phyloP scores from a whole-genome alignment of 2,888 invertebrate genomes.

The Furcula furcula region DNA sequence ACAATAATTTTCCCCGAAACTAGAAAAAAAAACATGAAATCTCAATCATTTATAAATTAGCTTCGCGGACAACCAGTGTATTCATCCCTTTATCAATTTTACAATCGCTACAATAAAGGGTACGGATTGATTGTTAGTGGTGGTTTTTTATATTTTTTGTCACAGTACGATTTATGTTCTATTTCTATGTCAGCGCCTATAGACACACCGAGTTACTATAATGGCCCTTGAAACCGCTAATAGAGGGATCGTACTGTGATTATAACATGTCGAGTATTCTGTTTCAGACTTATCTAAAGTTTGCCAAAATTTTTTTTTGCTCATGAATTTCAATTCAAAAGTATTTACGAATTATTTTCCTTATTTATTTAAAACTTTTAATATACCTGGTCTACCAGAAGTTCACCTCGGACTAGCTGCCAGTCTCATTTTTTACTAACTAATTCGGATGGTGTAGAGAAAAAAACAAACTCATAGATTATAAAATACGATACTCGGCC shows the following conservation, averaged over 20 bases:
- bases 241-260: slow-evolving; percentile 25
- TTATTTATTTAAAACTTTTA: too few species aligned
- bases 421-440: too few species aligned
- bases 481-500: too few species aligned
- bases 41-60: slow-evolving; percentile 81
- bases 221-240: slow-evolving; percentile 56
- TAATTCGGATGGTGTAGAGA: too few species aligned
- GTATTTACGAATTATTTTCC: too few species aligned
- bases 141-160: slow-evolving; percentile 62
- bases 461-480: too few species aligned
- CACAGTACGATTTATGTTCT: slow-evolving; percentile 59
- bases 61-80: slow-evolving; percentile 72
- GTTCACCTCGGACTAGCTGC: too few species aligned
- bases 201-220: slow-evolving; percentile 48
- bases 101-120: slow-evolving; percentile 77
- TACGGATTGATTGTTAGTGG: slow-evolving; percentile 64
- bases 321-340: too few species aligned
- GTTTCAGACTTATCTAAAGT: too few species aligned
- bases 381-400: too few species aligned
- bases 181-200: slow-evolving; percentile 41
- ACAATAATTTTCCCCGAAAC: slow-evolving; percentile 33
- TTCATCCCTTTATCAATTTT: slow-evolving; percentile 77
- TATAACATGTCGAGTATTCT: slow-evolving; percentile 3
- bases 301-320: too few species aligned
- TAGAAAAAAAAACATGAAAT: slow-evolving; percentile 72